A percentile compares a stretch with the other conserved stretches of the same genome.
phyloP scores from a whole-genome alignment of 64 coral and sea anemone genomes.

The Pocillopora verrucosa region DNA sequence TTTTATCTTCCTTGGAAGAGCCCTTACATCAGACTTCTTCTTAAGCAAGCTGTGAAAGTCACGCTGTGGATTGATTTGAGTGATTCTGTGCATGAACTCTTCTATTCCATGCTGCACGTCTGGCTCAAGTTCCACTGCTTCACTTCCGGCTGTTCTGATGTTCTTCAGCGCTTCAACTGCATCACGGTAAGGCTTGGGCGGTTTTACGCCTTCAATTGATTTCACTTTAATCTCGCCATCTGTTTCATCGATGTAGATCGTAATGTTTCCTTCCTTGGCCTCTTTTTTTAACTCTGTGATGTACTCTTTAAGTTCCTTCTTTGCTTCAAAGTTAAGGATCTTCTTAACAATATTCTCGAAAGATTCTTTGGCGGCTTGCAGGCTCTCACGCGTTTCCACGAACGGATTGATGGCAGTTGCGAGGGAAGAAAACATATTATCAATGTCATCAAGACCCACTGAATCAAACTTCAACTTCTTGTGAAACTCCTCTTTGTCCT shows the following conservation, averaged over 20 bases:
- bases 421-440: conserved; percentile 68
- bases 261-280: conserved; percentile 80
- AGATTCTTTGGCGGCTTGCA: conserved; percentile 73
- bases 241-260: conserved; percentile 70
- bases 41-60: too few relatives aligned
- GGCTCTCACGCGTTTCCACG: conserved; percentile 56
- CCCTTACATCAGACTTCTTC: too few relatives aligned
- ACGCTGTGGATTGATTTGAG: too few relatives aligned
- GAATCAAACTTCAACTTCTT: too few relatives aligned
- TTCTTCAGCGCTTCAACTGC: conserved; percentile 66
- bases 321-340: conserved; percentile 60
- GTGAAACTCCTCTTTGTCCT: too few relatives aligned
- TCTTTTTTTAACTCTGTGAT: conserved; percentile 77
- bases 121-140: conserved; percentile 60
- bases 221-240: conserved; percentile 73
- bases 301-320: conserved; percentile 75
- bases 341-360: conserved; percentile 72
- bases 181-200: conserved; percentile 74
- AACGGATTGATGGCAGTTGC: conserved; percentile 63
- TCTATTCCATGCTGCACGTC: conserved; percentile 60
- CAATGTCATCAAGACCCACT: conserved; percentile 75
- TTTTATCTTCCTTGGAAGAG: too few relatives aligned
- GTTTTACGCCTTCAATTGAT: conserved; percentile 69
- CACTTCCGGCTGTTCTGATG: conserved; percentile 48
- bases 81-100: conserved; percentile 59